A percentile compares a stretch with the other conserved stretches of the same genome.
Conservation (phyloP, 2,797 vertebrate species). For the Acanthiza pusilla region DNA sequence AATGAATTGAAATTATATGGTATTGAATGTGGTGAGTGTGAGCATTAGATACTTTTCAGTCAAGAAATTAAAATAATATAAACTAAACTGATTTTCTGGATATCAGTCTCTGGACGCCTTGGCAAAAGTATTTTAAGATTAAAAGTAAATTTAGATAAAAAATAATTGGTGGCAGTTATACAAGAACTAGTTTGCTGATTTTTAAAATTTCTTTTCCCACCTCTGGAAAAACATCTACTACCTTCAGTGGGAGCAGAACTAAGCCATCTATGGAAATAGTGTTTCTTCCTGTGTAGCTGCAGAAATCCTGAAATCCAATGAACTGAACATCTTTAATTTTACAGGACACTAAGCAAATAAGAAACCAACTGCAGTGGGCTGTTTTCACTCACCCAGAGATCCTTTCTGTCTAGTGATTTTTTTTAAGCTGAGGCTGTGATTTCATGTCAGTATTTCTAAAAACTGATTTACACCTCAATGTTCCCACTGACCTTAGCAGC, state of each 20-base stretch:
- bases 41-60: neutral
- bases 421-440: neutral
- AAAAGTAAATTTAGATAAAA: neutral
- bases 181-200: neutral
- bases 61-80: neutral
- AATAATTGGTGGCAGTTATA: neutral
- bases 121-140: neutral
- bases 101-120: neutral
- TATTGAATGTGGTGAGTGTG: neutral
- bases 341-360: neutral
- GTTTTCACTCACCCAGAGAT: neutral
- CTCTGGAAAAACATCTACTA: neutral
- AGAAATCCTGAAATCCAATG: neutral
- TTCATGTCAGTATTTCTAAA: neutral
- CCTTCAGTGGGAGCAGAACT: neutral
- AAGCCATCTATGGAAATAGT: neutral
- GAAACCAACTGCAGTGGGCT: neutral
- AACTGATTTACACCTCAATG: neutral
- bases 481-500: neutral
- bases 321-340: neutral
- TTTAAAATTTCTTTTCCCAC: neutral
- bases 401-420: neutral
- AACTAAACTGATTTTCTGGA: neutral
- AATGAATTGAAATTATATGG: neutral
- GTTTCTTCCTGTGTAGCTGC: neutral